Percentiles rank a stretch among this genome's conserved stretches.
Conservation (phyloP, 2,888 invertebrate species). For the Diachrysia chrysitis region DNA sequence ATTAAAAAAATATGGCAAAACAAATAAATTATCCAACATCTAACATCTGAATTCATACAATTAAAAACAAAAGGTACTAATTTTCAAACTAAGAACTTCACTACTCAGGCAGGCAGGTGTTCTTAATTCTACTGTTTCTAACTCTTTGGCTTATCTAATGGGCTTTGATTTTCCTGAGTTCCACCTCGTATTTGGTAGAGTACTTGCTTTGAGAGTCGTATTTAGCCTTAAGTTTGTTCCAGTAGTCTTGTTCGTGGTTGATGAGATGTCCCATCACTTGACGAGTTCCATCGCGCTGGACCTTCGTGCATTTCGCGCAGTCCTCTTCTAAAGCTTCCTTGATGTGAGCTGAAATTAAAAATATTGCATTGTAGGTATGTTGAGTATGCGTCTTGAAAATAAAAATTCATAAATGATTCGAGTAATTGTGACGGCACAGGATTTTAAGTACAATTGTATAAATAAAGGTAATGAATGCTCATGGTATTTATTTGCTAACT, state of each 20-base stretch:
- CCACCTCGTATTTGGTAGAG: conserved; percentile 42
- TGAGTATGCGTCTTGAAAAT: no score
- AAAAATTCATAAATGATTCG: no score
- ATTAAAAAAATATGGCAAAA: neutral
- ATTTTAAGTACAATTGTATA: no score
- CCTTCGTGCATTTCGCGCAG: conserved; percentile 71
- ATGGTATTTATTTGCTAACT: no score
- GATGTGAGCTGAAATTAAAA: conserved; percentile 53
- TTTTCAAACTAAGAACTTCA: neutral
- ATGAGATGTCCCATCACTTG: conserved; percentile 72
- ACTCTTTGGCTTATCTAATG: neutral
- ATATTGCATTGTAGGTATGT: neutral
- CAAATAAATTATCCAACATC: neutral
- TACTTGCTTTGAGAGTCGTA: conserved; percentile 74
- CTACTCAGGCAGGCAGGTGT: neutral
- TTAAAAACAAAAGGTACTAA: neutral
- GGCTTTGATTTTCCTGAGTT: conserved; percentile 29
- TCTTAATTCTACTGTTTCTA: neutral
- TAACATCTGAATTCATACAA: neutral
- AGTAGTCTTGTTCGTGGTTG: conserved; percentile 68
- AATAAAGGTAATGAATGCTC: no score
- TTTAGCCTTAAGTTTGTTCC: conserved; percentile 71
- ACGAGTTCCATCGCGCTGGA: conserved; percentile 66
- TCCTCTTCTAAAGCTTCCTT: conserved; percentile 70
- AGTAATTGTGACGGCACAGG: no score